phyloP scores from a whole-genome alignment of 2,113 vertebrate species.

The Seriola rivoliana region DNA sequence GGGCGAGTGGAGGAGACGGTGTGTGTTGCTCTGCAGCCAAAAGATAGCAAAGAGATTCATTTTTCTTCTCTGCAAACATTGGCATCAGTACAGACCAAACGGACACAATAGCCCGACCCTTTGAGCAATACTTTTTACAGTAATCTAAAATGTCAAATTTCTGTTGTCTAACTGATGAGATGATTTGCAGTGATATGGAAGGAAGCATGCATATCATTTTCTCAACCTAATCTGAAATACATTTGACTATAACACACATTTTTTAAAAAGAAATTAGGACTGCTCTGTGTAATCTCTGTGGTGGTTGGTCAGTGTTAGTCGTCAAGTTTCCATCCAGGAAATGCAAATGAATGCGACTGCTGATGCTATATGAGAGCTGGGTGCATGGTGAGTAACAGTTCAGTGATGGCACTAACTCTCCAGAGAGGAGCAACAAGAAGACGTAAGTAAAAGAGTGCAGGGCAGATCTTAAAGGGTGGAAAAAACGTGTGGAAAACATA shows the following conservation, averaged over 20 bases:
- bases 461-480: neutral
- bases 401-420: neutral
- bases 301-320: neutral
- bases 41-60: neutral
- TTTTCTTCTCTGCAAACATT: slow-evolving; percentile 5
- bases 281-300: neutral
- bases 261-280: neutral
- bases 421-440: neutral
- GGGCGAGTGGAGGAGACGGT: neutral
- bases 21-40: slow-evolving; percentile 10
- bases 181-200: neutral
- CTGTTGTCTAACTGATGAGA: neutral
- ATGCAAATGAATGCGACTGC: no score
- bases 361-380: no score
- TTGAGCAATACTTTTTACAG: neutral
- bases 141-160: neutral
- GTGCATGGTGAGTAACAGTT: no score
- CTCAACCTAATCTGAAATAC: neutral
- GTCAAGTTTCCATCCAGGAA: neutral
- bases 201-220: neutral
- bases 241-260: neutral
- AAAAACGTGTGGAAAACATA: no score
- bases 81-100: neutral
- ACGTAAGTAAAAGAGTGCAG: no score
- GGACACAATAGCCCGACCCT: neutral